A percentile compares a stretch with the other conserved stretches of the same genome.
phyloP scores from a whole-genome alignment of 2,113 vertebrate genomes.

The Lanius collurio region DNA sequence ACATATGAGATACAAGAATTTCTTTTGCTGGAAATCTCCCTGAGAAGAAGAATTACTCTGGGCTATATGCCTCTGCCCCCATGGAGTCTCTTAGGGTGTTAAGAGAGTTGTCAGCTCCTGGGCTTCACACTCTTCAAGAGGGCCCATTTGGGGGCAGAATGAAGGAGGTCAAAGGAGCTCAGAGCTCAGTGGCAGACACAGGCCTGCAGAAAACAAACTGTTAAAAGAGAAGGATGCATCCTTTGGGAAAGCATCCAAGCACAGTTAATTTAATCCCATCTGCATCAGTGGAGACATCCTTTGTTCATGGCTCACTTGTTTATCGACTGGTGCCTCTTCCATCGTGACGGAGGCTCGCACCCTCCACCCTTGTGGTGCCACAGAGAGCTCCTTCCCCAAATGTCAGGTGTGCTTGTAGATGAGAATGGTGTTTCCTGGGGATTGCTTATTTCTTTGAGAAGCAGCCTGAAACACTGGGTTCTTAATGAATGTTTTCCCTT shows the following conservation, averaged over 20 bases:
- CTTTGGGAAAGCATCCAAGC: conserved; percentile 41
- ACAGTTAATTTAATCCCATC: conserved; percentile 42
- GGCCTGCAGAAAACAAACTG: conserved; percentile 6
- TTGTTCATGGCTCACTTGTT: not conserved
- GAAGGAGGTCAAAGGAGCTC: not conserved
- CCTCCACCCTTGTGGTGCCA: not conserved
- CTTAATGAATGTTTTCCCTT: not conserved
- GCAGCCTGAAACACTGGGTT: not conserved
- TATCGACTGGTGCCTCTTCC: not conserved
- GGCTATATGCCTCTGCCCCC: not conserved
- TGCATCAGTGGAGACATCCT: not conserved
- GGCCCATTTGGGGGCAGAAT: not conserved
- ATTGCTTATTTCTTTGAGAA: not conserved
- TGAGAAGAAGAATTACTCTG: not conserved
- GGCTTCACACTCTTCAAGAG: not conserved
- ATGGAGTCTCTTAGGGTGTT: not conserved
- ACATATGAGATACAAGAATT: not conserved
- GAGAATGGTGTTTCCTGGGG: not conserved
- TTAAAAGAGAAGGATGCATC: conserved; percentile 3
- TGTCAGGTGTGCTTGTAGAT: not conserved
- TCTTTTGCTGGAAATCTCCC: not conserved
- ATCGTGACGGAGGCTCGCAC: accelerated
- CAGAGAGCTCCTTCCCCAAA: not conserved
- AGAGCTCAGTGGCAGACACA: not conserved
- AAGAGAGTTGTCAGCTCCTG: conserved; percentile 8